These are phyloP conservation scores for Melikaiella ostensackeni DNA, from an alignment of 2,888 invertebrate genomes.

Conservation along the genomic window DNA sequence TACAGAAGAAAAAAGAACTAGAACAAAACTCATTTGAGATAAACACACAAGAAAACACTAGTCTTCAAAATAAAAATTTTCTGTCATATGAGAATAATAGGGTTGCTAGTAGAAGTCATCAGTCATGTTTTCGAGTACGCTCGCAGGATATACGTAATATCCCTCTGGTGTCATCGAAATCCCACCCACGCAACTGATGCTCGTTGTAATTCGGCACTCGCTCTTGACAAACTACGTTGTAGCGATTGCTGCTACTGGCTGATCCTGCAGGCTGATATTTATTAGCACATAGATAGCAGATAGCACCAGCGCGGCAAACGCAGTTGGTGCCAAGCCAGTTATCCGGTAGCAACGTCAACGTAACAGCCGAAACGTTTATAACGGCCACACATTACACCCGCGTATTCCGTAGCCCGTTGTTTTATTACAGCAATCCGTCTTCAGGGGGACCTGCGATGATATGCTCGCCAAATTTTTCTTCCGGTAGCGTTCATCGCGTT, in stretches of 20 bases:
- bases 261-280: conserved; percentile 60
- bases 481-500: conserved; percentile 54
- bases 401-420: conserved; percentile 58
- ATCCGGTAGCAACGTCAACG: conserved; percentile 64
- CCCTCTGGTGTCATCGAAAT: conserved; percentile 10
- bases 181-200: conserved; percentile 13
- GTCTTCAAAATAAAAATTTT: background rate
- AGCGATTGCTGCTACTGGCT: conserved; percentile 49
- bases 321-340: conserved; percentile 69
- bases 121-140: background rate
- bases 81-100: background rate
- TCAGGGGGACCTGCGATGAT: conserved; percentile 58
- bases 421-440: conserved; percentile 69
- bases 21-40: background rate
- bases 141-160: conserved; percentile 24
- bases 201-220: conserved; percentile 33
- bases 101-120: background rate
- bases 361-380: conserved; percentile 70
- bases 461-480: conserved; percentile 58
- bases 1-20: background rate
- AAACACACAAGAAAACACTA: background rate
- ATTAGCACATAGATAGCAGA: conserved; percentile 66
- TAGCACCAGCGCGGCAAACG: conserved; percentile 57
- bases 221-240: conserved; percentile 52
- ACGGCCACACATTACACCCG: conserved; percentile 66